Evolutionary conservation across 2,797 vertebrate genomes (phyloP).

Genomic region (Enteromius argenteus): DNA sequence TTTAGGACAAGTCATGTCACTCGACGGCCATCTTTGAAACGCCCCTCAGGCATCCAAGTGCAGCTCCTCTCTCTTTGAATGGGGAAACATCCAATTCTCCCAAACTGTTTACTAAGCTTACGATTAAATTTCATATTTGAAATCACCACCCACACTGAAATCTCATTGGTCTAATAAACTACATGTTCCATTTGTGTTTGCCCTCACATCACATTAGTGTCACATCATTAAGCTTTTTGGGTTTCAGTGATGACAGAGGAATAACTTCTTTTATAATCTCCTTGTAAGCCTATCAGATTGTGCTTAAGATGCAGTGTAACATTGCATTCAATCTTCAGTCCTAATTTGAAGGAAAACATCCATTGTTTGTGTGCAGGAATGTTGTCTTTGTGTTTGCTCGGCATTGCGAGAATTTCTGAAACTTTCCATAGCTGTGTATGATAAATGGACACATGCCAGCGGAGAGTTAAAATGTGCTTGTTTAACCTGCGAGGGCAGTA

Average conservation of each 20-base stretch:
- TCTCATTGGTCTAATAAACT: neutral
- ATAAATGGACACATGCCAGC: neutral
- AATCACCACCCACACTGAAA: neutral
- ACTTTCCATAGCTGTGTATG: neutral
- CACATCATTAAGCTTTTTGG: neutral
- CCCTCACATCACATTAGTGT: neutral
- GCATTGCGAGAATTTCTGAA: neutral
- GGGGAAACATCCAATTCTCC: no score
- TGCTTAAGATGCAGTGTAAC: no score
- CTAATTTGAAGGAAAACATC: neutral
- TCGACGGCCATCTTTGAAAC: no score
- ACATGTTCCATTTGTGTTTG: neutral
- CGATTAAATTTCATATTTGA: no score
- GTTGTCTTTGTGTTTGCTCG: neutral
- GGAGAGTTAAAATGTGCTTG: neutral
- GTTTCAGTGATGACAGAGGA: neutral
- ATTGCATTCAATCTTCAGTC: neutral
- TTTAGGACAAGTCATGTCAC: no score
- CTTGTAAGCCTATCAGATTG: no score
- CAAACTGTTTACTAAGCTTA: no score
- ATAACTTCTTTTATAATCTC: neutral
- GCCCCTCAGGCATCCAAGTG: no score
- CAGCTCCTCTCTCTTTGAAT: no score
- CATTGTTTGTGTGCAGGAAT: neutral
- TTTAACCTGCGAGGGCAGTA: neutral